These are phyloP conservation scores for Wiebesia pumilae DNA, from an alignment of 1,140 invertebrate species.

Conservation along the genomic window DNA sequence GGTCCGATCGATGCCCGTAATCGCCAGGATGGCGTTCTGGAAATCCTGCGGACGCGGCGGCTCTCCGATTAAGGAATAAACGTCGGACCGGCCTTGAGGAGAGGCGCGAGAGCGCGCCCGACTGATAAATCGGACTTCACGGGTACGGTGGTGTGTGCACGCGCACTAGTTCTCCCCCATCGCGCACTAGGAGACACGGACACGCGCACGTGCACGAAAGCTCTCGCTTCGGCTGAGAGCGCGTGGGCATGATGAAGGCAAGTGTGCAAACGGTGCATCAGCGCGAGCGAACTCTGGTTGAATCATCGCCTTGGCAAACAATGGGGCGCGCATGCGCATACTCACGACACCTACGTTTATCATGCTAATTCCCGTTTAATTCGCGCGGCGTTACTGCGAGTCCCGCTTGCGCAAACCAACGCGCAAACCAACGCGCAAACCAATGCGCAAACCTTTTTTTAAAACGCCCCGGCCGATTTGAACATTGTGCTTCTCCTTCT, in stretches of 20 bases:
- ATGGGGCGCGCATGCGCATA: neutral
- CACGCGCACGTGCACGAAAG: neutral
- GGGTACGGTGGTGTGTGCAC: neutral
- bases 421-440: too few relatives aligned
- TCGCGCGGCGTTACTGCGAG: neutral
- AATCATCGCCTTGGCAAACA: slow-evolving; percentile 42
- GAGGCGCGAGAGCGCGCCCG: neutral
- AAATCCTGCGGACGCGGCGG: too few relatives aligned
- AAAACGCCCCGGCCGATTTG: too few relatives aligned
- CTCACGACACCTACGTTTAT: neutral
- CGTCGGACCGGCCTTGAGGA: neutral
- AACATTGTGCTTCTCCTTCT: too few relatives aligned
- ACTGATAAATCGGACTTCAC: neutral
- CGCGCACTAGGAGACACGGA: neutral
- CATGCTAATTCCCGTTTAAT: neutral
- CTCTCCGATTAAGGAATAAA: neutral
- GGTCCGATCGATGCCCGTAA: too few relatives aligned
- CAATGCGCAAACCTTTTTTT: too few relatives aligned
- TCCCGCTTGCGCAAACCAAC: too few relatives aligned
- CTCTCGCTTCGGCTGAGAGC: neutral
- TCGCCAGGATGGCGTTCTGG: too few relatives aligned
- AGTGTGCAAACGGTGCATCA: slow-evolving; percentile 33
- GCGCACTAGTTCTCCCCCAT: too few relatives aligned
- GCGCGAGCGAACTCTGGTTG: slow-evolving; percentile 22
- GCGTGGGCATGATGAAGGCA: slow-evolving; percentile 17